Evolutionary conservation across 1,140 invertebrate species (phyloP).

Genomic region (Drosophila busckii): DNA sequence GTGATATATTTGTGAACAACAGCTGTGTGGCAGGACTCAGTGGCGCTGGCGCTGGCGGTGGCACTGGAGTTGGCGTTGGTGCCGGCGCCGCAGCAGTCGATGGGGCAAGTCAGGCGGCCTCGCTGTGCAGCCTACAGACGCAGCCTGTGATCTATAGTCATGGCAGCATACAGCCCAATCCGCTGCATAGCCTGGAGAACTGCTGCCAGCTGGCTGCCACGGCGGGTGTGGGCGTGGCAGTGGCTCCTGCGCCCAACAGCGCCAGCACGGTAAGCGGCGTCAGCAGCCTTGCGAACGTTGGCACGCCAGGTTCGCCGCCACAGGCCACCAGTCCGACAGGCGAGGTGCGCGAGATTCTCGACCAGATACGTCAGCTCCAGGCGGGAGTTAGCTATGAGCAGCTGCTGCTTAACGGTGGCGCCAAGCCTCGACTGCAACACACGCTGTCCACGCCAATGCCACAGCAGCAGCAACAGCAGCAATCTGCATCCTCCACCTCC

Average conservation of each 20-base stretch:
- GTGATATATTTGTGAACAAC: constrained; percentile 76
- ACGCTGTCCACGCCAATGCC: constrained; percentile 57
- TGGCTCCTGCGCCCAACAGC: constrained; percentile 26
- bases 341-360: constrained; percentile 84
- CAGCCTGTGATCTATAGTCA: constrained; percentile 52
- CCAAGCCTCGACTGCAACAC: constrained; percentile 52
- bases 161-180: constrained; percentile 63
- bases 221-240: background rate
- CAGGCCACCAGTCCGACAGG: constrained; percentile 88
- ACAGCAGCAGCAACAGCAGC: constrained; percentile 23
- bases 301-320: constrained; percentile 85
- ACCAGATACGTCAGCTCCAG: constrained; percentile 85
- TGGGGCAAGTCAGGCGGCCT: constrained; percentile 35
- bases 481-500: background rate
- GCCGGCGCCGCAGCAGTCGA: background rate
- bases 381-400: constrained; percentile 67
- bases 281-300: constrained; percentile 83
- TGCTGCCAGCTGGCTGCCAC: constrained; percentile 49
- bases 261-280: constrained; percentile 84
- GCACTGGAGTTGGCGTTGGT: constrained; percentile 4
- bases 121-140: constrained; percentile 40
- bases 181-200: constrained; percentile 68
- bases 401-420: constrained; percentile 31
- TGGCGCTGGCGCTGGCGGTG: constrained; percentile 3
- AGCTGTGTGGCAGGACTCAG: constrained; percentile 45